Evolutionary conservation across 2,113 vertebrate species (phyloP), one percentile per base, ranked within the genome.

Genomic region (Delphinapterus leucas): DNA sequence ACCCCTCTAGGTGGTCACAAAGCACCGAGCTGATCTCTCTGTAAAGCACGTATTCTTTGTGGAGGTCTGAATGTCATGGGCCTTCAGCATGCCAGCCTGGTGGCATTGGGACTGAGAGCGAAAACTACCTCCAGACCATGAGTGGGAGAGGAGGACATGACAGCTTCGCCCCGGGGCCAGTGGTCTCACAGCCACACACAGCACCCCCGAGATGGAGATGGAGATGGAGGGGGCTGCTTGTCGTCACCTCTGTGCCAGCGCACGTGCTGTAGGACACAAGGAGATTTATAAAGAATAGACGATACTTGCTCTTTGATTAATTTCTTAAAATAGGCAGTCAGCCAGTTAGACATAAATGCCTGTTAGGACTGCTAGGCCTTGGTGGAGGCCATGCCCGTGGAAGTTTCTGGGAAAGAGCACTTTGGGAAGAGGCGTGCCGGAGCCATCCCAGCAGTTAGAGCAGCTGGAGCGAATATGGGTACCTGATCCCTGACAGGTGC

Each of bases 381-480:
- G 23, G 70, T 8, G 1, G 41, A 81, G 65, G 12, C 6, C 21
- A 6, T 0, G 4, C 3, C 12, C 4, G 1, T 33, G 58, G 63
- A 60, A n/a, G 49, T 65, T 36, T 84, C 65, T 36, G 70, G 14
- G 67, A 41, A 31, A 36, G 25, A 49, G 21, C 49, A 3, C 41
- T 77, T 49, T n/a, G 60, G 67, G 74, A 82, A 77, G 91, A 58
- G 49, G 31, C 2, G 0, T 25, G 41, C 67, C 41, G 58, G 13
- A 25, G 61, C 67, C 12, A n/a, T 4, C 55, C 3, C 76, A 60
- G 31, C 14, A 20, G 61, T 53, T 58, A 44, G 71, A 77, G 55
- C 4, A 17, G 55, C 71, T 76, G 96, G 95, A 96, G 76, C 2
- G 1, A 9, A 13, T 65, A 92, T 82, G 17, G 61, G 49, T 5